phyloP scores from a whole-genome alignment of 1,140 invertebrate genomes.

The Rhopalosiphum maidis region DNA sequence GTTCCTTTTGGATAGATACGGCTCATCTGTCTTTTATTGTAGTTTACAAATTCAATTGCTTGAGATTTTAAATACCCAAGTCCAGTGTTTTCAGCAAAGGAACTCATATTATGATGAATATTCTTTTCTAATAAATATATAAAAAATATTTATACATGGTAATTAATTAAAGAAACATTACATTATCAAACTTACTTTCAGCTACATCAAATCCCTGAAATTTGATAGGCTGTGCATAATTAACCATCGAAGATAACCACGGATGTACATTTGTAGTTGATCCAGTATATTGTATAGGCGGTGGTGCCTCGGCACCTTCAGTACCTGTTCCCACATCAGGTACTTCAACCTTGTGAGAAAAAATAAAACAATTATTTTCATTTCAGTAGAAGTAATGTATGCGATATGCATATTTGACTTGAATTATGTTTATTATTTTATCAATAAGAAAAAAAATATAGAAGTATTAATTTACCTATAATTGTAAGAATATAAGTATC shows the following conservation, averaged over 20 bases:
- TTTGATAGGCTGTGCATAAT: slow-evolving; percentile 99
- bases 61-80: slow-evolving; percentile 93
- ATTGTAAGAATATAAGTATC: not conserved
- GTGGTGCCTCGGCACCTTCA: slow-evolving; percentile 65
- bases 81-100: slow-evolving; percentile 95
- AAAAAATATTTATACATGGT: not conserved
- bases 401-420: not conserved
- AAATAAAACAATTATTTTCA: not conserved
- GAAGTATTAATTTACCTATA: not conserved
- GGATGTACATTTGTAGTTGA: slow-evolving; percentile 99
- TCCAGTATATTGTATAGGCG: slow-evolving; percentile 85
- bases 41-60: slow-evolving; percentile 99
- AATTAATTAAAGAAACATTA: slow-evolving; percentile 12
- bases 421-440: not conserved
- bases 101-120: slow-evolving; percentile 97
- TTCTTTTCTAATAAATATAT: slow-evolving; percentile 79
- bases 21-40: slow-evolving; percentile 99
- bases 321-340: slow-evolving; percentile 56
- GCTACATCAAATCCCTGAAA: slow-evolving; percentile 98
- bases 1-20: slow-evolving; percentile 99
- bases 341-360: slow-evolving; percentile 25
- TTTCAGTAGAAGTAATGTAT: not conserved
- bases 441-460: not conserved
- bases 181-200: slow-evolving; percentile 75
- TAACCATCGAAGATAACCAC: slow-evolving; percentile 97